Evolutionary conservation across 2,888 invertebrate genomes (phyloP).

Genomic region (Ashinkailepas kermadecensis): DNA sequence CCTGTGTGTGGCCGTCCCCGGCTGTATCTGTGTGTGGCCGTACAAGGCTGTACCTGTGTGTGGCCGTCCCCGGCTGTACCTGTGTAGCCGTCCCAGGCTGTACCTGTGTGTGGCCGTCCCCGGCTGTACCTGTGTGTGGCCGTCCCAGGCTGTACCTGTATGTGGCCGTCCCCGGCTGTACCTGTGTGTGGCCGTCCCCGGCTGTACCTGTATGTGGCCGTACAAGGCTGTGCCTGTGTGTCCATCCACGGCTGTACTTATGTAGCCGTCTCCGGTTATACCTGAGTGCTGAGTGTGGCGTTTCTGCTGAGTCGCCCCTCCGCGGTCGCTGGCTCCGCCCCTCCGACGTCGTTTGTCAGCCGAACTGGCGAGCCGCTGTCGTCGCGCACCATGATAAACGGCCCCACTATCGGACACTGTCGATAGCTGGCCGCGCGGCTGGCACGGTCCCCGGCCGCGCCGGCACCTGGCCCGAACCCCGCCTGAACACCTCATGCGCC

Average conservation of each 20-base stretch:
- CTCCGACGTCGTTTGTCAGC: not conserved
- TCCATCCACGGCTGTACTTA: not conserved
- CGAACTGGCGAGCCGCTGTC: not conserved
- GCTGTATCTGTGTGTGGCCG: no score
- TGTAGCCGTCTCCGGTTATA: no score
- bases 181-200: no score
- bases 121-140: no score
- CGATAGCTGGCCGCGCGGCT: not conserved
- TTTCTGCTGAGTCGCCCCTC: not conserved
- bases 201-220: not conserved
- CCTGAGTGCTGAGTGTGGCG: not conserved
- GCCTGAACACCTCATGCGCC: not conserved
- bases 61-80: no score
- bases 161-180: no score
- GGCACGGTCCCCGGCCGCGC: not conserved
- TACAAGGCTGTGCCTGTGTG: not conserved
- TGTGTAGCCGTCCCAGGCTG: no score
- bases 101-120: no score
- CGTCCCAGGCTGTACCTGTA: no score
- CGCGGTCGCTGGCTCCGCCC: not conserved
- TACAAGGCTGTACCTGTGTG: no score
- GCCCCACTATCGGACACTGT: not conserved
- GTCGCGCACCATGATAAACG: not conserved
- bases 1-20: no score
- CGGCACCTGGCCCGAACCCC: not conserved